Evolutionary conservation across 2,113 vertebrate genomes (phyloP), one percentile per base, ranked within the genome.

Genomic region (Istiophorus platypterus): DNA sequence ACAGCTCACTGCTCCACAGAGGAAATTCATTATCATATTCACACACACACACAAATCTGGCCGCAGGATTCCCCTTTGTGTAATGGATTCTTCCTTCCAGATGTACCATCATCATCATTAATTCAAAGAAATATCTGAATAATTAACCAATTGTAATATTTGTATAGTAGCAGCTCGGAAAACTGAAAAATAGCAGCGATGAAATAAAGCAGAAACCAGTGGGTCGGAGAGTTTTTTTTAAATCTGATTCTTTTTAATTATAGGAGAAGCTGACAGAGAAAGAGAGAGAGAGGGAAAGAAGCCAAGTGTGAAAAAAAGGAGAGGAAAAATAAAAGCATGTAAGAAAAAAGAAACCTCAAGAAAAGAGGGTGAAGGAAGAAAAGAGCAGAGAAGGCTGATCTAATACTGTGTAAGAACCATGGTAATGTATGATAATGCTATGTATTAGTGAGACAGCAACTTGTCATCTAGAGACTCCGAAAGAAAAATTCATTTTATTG

Each of bases 21-120:
- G 75, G 51, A 72, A 72, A 56, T 62, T 82, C 83, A 80, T 88
- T 82, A 76, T 64, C 62, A 73, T 72, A 69, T 39, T 13, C 51
- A 54, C 51, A 54, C 51, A 54, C 22, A 54, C 49, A 52, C 49
- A 52, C 6, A 6, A 27, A 49, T 34, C 66, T n/a, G 0, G 31
- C 45, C 45, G 49, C 0, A 1, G 39, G 39, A 58, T 18, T 66
- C 54, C 39, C 39, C 39, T 73, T 12, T 3, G n/a, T 41, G 49
- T 67, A 37, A 57, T 31, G 26, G 26, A 51, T 22, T 10, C 22
- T 8, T 57, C 9, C n/a, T 22, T 59, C 39, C 49, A 75, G 9
- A 54, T 57, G 17, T 2, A 1, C 56, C n/a, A 1, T 41, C 22
- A 18, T 49, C 20, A 47, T 77, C 45, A 84, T 64, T 81, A 47